A percentile compares a stretch with the other conserved stretches of the same genome.
Evolutionary conservation across 2,113 vertebrate species (phyloP).

Genomic region (Chionomys nivalis): DNA sequence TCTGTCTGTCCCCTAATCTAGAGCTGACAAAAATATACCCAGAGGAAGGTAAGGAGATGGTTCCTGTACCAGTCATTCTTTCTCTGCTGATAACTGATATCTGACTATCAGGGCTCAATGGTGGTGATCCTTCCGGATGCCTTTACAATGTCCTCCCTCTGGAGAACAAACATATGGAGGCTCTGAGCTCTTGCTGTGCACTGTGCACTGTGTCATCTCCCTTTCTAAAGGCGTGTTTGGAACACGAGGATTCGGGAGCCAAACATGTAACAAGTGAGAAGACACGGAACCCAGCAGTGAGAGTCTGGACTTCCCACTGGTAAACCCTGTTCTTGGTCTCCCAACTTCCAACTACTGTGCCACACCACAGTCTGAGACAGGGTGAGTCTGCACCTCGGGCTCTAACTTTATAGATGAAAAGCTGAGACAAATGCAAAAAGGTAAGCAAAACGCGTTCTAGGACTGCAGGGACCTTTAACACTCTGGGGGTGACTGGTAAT

Average conservation of each 20-base stretch:
- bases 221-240: not conserved
- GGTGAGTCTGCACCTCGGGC: not conserved
- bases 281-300: not conserved
- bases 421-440: not conserved
- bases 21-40: not conserved
- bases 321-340: not conserved
- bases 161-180: not conserved
- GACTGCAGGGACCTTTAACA: not conserved
- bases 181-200: not conserved
- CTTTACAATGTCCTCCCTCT: not conserved
- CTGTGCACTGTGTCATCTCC: not conserved
- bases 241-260: not conserved
- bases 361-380: not conserved
- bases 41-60: not conserved
- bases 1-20: not conserved
- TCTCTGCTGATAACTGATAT: not conserved
- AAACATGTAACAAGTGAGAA: not conserved
- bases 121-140: not conserved
- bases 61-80: not conserved
- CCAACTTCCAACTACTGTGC: rapidly evolving
- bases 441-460: not conserved
- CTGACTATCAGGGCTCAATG: not conserved
- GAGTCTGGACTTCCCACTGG: not conserved
- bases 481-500: not conserved
- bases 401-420: not conserved